phyloP scores from a whole-genome alignment of 2,113 vertebrate genomes.

The Rhagologus leucostigma region DNA sequence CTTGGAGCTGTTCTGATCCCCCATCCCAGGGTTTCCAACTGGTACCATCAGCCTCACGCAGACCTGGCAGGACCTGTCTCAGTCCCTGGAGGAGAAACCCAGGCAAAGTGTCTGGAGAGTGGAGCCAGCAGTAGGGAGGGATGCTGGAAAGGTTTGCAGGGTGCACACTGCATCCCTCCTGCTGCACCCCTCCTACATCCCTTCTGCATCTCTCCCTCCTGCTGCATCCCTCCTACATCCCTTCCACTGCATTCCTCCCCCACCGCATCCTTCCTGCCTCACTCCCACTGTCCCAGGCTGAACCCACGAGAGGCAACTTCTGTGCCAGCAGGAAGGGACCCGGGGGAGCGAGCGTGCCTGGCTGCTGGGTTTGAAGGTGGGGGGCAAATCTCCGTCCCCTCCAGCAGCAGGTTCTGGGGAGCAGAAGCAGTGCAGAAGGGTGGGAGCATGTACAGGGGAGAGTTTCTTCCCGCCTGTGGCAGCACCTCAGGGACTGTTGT shows the following conservation, averaged over 20 bases:
- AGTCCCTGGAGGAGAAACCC: background rate
- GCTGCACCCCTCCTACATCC: background rate
- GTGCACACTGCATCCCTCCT: background rate
- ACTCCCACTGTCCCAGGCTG: background rate
- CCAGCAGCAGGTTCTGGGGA: background rate
- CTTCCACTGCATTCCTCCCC: background rate
- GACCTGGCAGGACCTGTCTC: background rate
- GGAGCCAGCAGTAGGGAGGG: fast-evolving
- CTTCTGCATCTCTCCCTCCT: background rate
- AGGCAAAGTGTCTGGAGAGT: fast-evolving
- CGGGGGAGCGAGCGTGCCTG: fast-evolving
- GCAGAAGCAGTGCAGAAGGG: background rate
- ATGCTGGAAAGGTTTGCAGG: background rate
- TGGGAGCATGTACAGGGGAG: background rate
- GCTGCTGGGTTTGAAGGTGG: background rate
- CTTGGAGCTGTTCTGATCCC: background rate
- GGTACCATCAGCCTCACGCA: background rate
- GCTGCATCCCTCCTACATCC: background rate
- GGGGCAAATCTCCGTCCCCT: fast-evolving
- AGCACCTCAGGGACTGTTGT: background rate
- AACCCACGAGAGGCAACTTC: fast-evolving
- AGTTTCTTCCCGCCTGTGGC: background rate
- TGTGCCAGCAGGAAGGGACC: background rate
- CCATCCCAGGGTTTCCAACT: fast-evolving
- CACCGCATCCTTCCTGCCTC: background rate